phyloP scores from a whole-genome alignment of 1,140 invertebrate genomes.

The Drosophila sp. region DNA sequence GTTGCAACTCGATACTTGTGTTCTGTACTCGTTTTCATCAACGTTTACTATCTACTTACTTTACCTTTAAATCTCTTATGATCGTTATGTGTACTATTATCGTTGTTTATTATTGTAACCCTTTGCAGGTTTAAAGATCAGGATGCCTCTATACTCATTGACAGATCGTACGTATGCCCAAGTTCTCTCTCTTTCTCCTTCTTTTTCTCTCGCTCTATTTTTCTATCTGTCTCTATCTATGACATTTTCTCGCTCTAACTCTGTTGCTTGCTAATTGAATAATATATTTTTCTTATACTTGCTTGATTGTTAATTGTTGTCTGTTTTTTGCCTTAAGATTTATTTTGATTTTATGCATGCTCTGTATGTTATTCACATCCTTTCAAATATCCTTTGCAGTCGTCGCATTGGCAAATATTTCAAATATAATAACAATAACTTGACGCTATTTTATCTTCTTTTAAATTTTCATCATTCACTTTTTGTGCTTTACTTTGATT shows the following conservation, averaged over 20 bases:
- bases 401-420: background rate
- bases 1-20: slow-evolving; percentile 32
- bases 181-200: slow-evolving; percentile 38
- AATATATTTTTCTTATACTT: slow-evolving; percentile 35
- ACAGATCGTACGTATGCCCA: slow-evolving; percentile 92
- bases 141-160: slow-evolving; percentile 90
- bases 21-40: slow-evolving; percentile 19
- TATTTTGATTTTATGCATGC: background rate
- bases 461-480: slow-evolving; percentile 10
- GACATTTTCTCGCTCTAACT: slow-evolving; percentile 24
- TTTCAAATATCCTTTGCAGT: background rate
- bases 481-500: background rate
- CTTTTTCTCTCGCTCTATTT: slow-evolving; percentile 29
- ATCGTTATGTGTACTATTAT: slow-evolving; percentile 85
- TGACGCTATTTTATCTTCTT: slow-evolving; percentile 46
- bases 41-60: background rate
- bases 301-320: slow-evolving; percentile 1
- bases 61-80: slow-evolving; percentile 47
- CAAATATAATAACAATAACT: slow-evolving; percentile 27
- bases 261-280: slow-evolving; percentile 33
- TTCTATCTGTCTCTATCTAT: slow-evolving; percentile 22
- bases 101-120: slow-evolving; percentile 86
- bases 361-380: background rate
- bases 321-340: slow-evolving; percentile 9
- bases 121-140: slow-evolving; percentile 94